Conservation (phyloP, 2,113 vertebrate species). For the Smithornis capensis region DNA sequence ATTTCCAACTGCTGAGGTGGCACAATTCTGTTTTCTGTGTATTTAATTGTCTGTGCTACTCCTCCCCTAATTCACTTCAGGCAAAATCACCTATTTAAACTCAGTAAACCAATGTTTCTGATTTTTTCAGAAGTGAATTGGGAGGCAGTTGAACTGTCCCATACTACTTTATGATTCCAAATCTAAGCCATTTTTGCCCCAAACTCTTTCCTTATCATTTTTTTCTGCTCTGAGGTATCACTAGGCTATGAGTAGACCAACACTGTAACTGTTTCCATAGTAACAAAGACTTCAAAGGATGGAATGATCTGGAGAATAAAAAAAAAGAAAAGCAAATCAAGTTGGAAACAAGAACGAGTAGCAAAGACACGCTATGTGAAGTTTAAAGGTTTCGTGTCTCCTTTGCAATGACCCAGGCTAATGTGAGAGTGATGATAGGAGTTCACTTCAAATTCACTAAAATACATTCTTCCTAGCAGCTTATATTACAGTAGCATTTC, state of each 20-base stretch:
- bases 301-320: background rate
- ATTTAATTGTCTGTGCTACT: background rate
- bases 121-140: background rate
- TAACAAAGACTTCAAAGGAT: slow-evolving; percentile 31
- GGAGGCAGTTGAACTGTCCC: background rate
- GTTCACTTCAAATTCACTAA: background rate
- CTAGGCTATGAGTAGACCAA: background rate
- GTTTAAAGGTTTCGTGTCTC: background rate
- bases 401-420: background rate
- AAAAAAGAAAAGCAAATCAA: background rate
- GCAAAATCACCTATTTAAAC: background rate
- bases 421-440: background rate
- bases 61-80: background rate
- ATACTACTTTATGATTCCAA: background rate
- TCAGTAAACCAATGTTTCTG: background rate
- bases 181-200: background rate
- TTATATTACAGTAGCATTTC: background rate
- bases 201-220: background rate
- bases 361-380: background rate
- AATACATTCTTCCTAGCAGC: background rate
- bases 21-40: background rate
- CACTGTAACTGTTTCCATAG: slow-evolving; percentile 54
- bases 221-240: background rate
- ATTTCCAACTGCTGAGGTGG: background rate
- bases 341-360: background rate